Evolutionary conservation across 2,113 vertebrate genomes (phyloP), one percentile per base, ranked within the genome.

Genomic region (Sander vitreus): DNA sequence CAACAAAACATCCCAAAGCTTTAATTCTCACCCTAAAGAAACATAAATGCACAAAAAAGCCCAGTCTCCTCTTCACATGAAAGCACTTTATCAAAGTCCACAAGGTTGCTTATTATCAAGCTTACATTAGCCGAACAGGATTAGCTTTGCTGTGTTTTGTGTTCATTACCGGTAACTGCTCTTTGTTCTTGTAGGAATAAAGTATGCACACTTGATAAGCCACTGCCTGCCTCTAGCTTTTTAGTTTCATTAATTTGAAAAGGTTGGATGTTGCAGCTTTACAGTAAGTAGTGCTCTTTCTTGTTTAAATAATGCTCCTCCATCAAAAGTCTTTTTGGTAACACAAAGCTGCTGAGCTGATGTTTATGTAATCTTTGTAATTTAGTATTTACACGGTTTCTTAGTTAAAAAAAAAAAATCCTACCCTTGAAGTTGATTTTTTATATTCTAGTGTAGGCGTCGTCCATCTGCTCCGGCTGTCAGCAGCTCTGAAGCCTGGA

Each of bases 381-480:
- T 81, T 59, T 50, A n/a, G 58, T 36, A 23, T 74, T 71, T 67
- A 58, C 33, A 51, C 15, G 14, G 2, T 69, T 63, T 53, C 60
- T 39, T 71, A 8, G 2, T 39, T 9, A 9, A 8, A 70, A 50
- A 47, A 53, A 10, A 6, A 82, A 81, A 62, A 59, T 55, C 6
- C 48, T 73, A 82, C 47, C 82, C 80, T 77, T 80, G 50, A 65
- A 65, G 82, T 30, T 57, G 75, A 78, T 78, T 88, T 74, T 64
- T 76, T 2, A 33, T 13, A 73, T 76, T 68, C 30, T 51, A 5
- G 47, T 60, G 80, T 73, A 50, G 78, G 79, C 66, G 69, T 13
- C 27, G 5, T 75, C 79, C 84, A 86, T 83, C 79, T 89, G 79
- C 79, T 85, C 14, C 54, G 27, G 76, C 84, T 80, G 80, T 73